Evolutionary conservation across 2,797 vertebrate genomes (phyloP).

Genomic region (Crocodylus rhombifer): DNA sequence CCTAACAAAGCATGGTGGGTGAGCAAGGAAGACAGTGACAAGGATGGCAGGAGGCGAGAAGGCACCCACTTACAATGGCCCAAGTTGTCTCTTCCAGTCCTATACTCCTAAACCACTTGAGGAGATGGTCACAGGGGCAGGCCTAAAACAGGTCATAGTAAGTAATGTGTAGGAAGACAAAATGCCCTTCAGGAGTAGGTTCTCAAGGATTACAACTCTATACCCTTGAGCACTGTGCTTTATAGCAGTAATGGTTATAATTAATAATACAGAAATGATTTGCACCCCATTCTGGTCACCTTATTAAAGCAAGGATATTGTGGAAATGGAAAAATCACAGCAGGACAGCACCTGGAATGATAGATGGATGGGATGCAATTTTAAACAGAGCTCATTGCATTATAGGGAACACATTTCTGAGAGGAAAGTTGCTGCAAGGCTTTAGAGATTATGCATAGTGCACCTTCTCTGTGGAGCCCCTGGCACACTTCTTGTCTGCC

Average conservation of each 20-base stretch:
- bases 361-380: slow-evolving; percentile 77
- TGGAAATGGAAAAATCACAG: slow-evolving; percentile 80
- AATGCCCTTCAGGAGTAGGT: slow-evolving; percentile 68
- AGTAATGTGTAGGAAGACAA: slow-evolving; percentile 55
- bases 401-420: slow-evolving; percentile 70
- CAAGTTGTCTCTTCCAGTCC: no score
- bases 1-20: no score
- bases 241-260: slow-evolving; percentile 75
- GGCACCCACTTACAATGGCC: no score
- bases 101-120: not conserved
- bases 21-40: no score
- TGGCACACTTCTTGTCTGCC: not conserved
- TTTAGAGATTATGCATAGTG: not conserved
- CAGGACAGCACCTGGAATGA: slow-evolving; percentile 74
- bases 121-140: not conserved
- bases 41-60: no score
- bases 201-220: slow-evolving; percentile 65
- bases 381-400: slow-evolving; percentile 72
- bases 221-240: slow-evolving; percentile 67
- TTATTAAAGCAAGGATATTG: slow-evolving; percentile 78
- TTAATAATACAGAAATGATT: slow-evolving; percentile 81
- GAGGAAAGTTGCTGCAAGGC: slow-evolving; percentile 27
- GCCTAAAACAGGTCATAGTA: not conserved
- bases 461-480: not conserved
- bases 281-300: slow-evolving; percentile 75